Evolutionary conservation across 2,797 vertebrate genomes (phyloP).

Genomic region (Xiphophorus birchmanni): DNA sequence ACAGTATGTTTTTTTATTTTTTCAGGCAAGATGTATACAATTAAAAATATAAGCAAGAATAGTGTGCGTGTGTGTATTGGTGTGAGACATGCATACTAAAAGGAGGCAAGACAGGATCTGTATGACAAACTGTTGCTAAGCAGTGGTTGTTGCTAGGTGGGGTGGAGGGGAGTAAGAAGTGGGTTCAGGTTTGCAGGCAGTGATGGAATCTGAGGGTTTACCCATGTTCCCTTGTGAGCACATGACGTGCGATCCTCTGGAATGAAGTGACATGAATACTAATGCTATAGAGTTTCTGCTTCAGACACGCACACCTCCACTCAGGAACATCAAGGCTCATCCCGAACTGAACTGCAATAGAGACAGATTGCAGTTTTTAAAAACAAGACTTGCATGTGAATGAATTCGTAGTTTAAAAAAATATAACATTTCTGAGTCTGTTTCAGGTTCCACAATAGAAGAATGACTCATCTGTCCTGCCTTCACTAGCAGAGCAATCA

Average conservation of each 20-base stretch:
- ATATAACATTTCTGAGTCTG: background rate
- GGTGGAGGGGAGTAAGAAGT: conserved; percentile 32
- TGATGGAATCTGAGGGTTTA: conserved; percentile 71
- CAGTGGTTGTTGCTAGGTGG: conserved; percentile 79
- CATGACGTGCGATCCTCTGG: conserved; percentile 7
- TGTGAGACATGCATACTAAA: conserved; percentile 77
- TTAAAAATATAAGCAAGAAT: conserved; percentile 59
- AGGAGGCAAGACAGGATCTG: conserved; percentile 64
- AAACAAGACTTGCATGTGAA: background rate
- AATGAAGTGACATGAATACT: conserved; percentile 16
- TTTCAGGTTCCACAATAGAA: conserved; percentile 27
- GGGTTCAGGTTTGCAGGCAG: conserved; percentile 60
- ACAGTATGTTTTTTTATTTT: background rate
- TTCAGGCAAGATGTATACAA: background rate
- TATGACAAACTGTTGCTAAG: conserved; percentile 82
- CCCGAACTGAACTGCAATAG: background rate
- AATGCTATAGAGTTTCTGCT: conserved; percentile 15
- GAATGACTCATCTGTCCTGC: conserved; percentile 39
- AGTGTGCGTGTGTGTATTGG: conserved; percentile 33
- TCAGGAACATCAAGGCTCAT: background rate
- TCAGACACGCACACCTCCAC: background rate
- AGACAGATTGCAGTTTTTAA: background rate
- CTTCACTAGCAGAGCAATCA: conserved; percentile 29
- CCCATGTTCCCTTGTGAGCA: conserved; percentile 39
- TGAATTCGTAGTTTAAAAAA: background rate